Evolutionary conservation across 2,888 invertebrate genomes (phyloP).

Genomic region (Metopia argyrocephala): DNA sequence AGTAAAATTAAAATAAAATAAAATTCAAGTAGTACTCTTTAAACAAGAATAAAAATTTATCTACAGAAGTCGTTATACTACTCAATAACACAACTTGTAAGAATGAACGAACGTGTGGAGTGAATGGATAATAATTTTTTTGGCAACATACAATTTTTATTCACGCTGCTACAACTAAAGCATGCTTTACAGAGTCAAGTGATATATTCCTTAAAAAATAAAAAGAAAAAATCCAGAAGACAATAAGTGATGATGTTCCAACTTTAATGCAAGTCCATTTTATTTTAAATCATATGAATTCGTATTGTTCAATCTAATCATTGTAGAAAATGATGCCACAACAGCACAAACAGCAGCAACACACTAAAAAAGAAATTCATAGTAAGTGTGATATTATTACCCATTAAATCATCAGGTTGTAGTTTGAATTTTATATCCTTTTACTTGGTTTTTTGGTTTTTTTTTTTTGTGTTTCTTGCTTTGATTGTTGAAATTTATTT

Average conservation of each 20-base stretch:
- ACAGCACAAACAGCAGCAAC: conserved; percentile 2
- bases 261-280: conserved; percentile 23
- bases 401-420: conserved; percentile 42
- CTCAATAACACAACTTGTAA: conserved; percentile 1
- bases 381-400: neutral
- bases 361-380: conserved; percentile 7
- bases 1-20: too few species aligned
- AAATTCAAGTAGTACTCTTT: conserved; percentile 50
- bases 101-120: neutral
- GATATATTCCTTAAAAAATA: conserved; percentile 55
- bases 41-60: conserved; percentile 45
- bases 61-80: conserved; percentile 63
- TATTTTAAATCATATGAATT: conserved; percentile 49
- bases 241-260: neutral
- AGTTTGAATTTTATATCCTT: conserved; percentile 1
- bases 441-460: neutral
- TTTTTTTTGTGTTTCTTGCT: conserved; percentile 29
- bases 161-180: neutral
- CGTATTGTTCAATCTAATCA: conserved; percentile 34
- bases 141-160: conserved; percentile 60
- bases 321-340: conserved; percentile 33
- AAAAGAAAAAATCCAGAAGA: conserved; percentile 16
- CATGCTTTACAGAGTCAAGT: conserved; percentile 28
- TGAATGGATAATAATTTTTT: conserved; percentile 57
- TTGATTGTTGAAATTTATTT: conserved; percentile 74